Conservation (phyloP, 1,140 invertebrate species). For the Drosophila lacertosa region DNA sequence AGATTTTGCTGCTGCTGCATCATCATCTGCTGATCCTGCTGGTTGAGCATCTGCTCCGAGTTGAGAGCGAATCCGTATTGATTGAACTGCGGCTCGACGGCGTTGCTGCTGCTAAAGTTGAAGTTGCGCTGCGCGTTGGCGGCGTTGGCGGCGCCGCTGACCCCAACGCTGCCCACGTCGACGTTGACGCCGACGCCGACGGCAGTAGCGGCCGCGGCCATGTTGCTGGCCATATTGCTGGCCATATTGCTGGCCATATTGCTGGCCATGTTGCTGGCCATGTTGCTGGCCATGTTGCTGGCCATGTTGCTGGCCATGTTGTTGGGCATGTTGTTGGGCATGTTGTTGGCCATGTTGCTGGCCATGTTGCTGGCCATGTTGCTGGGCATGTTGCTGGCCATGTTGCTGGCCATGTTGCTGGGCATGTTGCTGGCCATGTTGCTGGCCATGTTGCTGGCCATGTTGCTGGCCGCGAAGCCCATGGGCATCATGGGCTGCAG, state of each 20-base stretch:
- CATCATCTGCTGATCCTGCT: conserved; percentile 78
- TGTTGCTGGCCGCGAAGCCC: conserved; percentile 85
- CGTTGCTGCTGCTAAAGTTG: conserved; percentile 63
- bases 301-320: conserved; percentile 84
- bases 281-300: conserved; percentile 86
- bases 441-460: conserved; percentile 85
- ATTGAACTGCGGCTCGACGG: conserved; percentile 77
- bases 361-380: conserved; percentile 84
- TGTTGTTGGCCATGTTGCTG: conserved; percentile 85
- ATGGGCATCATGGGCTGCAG: conserved; percentile 86
- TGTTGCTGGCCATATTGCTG: conserved; percentile 86
- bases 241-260: no score
- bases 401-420: conserved; percentile 85
- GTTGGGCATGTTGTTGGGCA: no score
- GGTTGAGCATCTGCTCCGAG: conserved; percentile 69
- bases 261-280: conserved; percentile 85
- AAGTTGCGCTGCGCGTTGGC: conserved; percentile 48
- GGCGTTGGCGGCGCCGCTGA: conserved; percentile 18
- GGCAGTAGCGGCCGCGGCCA: conserved; percentile 35
- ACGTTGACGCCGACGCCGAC: conserved; percentile 21
- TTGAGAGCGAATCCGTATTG: conserved; percentile 78
- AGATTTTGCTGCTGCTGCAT: conserved; percentile 77
- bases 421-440: conserved; percentile 85
- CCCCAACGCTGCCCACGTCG: conserved; percentile 24
- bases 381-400: conserved; percentile 85